Evolutionary conservation across 2,888 invertebrate genomes (phyloP), one percentile per base, ranked within the genome.

Genomic region (Osedax frankpressi): DNA sequence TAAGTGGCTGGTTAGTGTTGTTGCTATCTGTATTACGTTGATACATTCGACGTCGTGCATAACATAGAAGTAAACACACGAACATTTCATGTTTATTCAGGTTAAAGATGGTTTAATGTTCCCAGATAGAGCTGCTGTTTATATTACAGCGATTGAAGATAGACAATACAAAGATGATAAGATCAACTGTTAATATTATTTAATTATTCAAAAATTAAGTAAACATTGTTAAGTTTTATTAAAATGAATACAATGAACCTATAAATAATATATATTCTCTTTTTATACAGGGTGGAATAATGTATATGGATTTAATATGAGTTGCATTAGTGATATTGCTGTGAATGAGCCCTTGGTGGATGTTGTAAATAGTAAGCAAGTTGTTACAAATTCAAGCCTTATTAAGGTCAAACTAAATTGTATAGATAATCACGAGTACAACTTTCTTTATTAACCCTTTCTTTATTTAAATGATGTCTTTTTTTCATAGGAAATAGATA

Each of bases 281-380:
- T 24, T 59, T 73, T 60, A 78, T 80, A 26, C 78, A 85, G 87
- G 87, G 96, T 98, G 98, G 98, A 95, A 97, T 82, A 94, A 94
- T 86, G 98, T 99, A 1, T 98, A 99, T 81, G 98, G 98, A 71
- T 99, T 99, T 83, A 93, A 99, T 85, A 99, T 99, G 98, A 94
- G 93, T 80, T 93, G 93, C 79, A 97, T 99, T 83, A 88, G 96
- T 73, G 92, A 95, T 86, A 94, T 97, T 76, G 98, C 98, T 25
- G 94, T 98, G 78, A 92, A 92, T 59, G 98, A 99, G 86, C 98
- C 98, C 0, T 88, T 99, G 1, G 98, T 99, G 0, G 98, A 99
- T 85, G 93, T 96, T 19, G 98, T 98, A 0, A 97, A 99, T 85
- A 93, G 94, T 1, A 96, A 95, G 82, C 97, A 98, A 88, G 93